A percentile compares a stretch with the other conserved stretches of the same genome.
These are phyloP conservation scores for Pristionchus maxplancki DNA, from an alignment of 2,888 invertebrate genomes.

Conservation along the genomic window DNA sequence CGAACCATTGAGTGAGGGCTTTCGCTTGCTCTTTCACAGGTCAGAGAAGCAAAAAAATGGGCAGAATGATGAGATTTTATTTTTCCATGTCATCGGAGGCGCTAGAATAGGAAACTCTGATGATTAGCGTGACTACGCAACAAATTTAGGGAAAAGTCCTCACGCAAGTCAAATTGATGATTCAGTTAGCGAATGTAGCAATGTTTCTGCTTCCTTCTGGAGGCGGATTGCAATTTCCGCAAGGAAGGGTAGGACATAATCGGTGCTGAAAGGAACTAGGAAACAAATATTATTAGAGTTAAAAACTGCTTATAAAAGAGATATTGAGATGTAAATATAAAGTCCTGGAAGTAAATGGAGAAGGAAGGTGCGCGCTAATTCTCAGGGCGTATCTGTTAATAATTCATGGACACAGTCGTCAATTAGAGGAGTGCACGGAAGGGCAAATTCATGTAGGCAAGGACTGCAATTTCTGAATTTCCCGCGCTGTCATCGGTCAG, in stretches of 20 bases:
- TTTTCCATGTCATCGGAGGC: neutral
- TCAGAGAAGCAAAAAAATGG: too few relatives aligned
- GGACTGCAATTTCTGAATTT: neutral
- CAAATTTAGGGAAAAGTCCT: neutral
- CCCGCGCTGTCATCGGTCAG: too few relatives aligned
- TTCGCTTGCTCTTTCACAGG: too few relatives aligned
- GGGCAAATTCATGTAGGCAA: neutral
- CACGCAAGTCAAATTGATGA: neutral
- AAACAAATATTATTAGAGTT: neutral
- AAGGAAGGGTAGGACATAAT: neutral
- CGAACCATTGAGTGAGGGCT: too few relatives aligned
- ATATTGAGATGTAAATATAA: neutral
- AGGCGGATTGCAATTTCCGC: neutral
- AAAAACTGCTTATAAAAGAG: neutral
- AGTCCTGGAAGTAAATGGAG: too few relatives aligned
- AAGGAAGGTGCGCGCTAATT: neutral
- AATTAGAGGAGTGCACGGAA: neutral
- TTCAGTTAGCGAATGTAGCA: neutral
- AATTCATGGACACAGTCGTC: neutral
- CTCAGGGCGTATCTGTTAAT: neutral
- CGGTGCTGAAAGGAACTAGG: neutral
- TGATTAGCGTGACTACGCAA: neutral
- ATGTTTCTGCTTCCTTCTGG: neutral
- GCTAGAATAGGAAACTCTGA: neutral
- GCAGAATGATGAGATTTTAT: too few relatives aligned